These are phyloP conservation scores for Watsonalla cultraria DNA, from an alignment of 2,888 invertebrate species.

Conservation along the genomic window DNA sequence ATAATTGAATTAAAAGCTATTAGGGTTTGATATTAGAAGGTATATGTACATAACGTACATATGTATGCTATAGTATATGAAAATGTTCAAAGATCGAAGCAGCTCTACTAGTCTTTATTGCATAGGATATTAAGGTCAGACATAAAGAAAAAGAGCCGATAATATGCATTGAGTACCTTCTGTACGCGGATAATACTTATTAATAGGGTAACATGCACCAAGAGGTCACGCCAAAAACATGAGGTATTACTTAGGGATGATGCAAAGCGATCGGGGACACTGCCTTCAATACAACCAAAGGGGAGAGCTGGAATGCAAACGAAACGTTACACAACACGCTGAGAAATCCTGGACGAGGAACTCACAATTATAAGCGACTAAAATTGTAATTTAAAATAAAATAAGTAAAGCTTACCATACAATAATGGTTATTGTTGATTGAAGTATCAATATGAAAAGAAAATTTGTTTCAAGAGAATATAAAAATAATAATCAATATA, in stretches of 20 bases:
- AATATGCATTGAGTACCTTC: conserved; percentile 34
- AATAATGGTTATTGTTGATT: conserved; percentile 43
- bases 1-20: conserved; percentile 47
- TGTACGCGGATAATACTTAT: conserved; percentile 52
- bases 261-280: conserved; percentile 79
- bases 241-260: conserved; percentile 58
- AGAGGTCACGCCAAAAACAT: conserved; percentile 77
- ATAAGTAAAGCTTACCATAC: conserved; percentile 56
- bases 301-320: conserved; percentile 61
- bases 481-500: conserved; percentile 41
- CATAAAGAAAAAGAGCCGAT: conserved; percentile 44
- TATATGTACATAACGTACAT: conserved; percentile 15
- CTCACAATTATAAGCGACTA: conserved; percentile 50
- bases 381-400: conserved; percentile 41
- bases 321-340: conserved; percentile 58
- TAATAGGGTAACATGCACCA: conserved; percentile 73
- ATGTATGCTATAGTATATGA: conserved; percentile 35
- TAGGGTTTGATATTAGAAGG: conserved; percentile 29
- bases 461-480: conserved; percentile 39
- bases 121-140: conserved; percentile 40
- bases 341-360: conserved; percentile 46
- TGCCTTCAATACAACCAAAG: conserved; percentile 78
- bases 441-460: conserved; percentile 44
- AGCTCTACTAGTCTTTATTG: conserved; percentile 55
- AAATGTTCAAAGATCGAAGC: conserved; percentile 60